These are phyloP conservation scores for Andrena fulva DNA, from an alignment of 2,888 invertebrate genomes.

Conservation along the genomic window DNA sequence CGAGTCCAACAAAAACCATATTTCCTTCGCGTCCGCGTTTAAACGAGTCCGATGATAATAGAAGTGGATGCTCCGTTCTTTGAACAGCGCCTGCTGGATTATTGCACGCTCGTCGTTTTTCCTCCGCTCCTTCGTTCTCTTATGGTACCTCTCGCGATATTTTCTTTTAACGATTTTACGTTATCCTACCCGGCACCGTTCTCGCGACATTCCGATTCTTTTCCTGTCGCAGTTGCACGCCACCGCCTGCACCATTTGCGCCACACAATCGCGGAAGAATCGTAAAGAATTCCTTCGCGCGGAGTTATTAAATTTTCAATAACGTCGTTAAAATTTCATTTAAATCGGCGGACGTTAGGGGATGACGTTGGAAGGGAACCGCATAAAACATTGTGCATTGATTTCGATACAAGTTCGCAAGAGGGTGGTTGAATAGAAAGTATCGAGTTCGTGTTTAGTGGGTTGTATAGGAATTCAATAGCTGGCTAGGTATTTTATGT, in stretches of 20 bases:
- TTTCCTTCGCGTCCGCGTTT: constrained; percentile 15
- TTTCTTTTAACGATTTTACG: constrained; percentile 35
- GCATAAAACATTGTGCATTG: no score
- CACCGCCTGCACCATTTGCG: neutral
- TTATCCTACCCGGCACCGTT: constrained; percentile 12
- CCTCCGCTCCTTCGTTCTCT: constrained; percentile 10
- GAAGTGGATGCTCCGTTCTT: neutral
- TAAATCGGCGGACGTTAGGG: no score
- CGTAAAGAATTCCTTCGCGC: neutral
- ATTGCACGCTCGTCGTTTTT: constrained; percentile 16
- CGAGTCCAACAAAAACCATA: constrained; percentile 8
- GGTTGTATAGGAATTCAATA: no score
- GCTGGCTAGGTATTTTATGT: no score
- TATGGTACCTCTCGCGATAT: constrained; percentile 21
- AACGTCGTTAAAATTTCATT: neutral
- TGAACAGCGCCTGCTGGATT: constrained; percentile 7
- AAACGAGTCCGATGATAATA: constrained; percentile 32
- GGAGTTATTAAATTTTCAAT: constrained; percentile 2
- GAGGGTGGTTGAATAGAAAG: no score
- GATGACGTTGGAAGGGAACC: no score
- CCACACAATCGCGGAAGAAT: neutral
- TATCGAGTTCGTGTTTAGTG: no score
- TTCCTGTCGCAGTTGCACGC: constrained; percentile 10
- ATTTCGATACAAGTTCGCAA: no score
- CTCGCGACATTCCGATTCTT: constrained; percentile 5